Percentiles rank a stretch among this genome's conserved stretches.
Evolutionary conservation across 2,113 vertebrate genomes (phyloP).

Genomic region (Chlorodrepanis virens): DNA sequence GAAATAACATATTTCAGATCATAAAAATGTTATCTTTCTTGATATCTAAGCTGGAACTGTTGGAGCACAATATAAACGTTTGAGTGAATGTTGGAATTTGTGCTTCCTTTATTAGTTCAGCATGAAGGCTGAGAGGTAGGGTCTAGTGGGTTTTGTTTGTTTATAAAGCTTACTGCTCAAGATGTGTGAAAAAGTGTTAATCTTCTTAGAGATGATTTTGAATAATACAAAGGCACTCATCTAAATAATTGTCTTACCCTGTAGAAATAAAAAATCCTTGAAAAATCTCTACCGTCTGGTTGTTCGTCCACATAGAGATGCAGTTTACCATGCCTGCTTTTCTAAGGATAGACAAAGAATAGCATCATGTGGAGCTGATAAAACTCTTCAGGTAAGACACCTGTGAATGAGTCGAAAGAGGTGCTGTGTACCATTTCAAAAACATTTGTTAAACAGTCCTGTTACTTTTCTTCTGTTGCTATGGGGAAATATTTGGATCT

Average conservation of each 20-base stretch:
- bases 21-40: neutral
- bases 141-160: neutral
- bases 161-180: neutral
- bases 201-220: neutral
- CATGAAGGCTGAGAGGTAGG: neutral
- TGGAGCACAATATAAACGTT: neutral
- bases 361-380: slow-evolving; percentile 91
- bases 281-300: slow-evolving; percentile 87
- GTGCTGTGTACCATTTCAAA: neutral
- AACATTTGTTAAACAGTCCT: neutral
- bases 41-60: neutral
- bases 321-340: slow-evolving; percentile 90
- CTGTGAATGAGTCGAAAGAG: neutral
- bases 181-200: neutral
- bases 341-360: slow-evolving; percentile 87
- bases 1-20: neutral
- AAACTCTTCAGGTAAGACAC: slow-evolving; percentile 84
- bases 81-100: neutral
- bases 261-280: slow-evolving; percentile 86
- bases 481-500: neutral
- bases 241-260: neutral
- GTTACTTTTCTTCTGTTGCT: neutral
- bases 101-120: neutral
- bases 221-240: neutral
- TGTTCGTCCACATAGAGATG: slow-evolving; percentile 89